phyloP scores from a whole-genome alignment of 1,140 invertebrate species.

The Leptinotarsa undecemlineata region DNA sequence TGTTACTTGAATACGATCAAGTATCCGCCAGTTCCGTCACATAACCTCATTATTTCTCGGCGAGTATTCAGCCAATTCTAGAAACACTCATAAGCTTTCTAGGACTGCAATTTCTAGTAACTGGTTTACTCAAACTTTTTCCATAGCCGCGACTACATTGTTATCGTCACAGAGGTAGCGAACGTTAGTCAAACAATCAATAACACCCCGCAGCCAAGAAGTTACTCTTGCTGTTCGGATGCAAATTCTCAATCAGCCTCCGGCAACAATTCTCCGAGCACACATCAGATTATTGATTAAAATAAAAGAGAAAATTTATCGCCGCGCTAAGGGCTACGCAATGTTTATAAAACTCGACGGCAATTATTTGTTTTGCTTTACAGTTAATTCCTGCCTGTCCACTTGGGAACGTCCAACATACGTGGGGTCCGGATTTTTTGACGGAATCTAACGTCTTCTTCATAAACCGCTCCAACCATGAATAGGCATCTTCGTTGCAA shows the following conservation, averaged over 20 bases:
- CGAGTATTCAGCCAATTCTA: no score
- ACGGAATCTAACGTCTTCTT: background rate
- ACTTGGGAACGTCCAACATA: background rate
- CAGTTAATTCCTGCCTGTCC: background rate
- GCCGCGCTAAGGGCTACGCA: background rate
- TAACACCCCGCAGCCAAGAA: background rate
- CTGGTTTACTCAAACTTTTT: no score
- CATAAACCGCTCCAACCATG: background rate
- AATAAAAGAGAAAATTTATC: constrained; percentile 8
- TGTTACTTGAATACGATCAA: no score
- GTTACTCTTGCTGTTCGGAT: constrained; percentile 4
- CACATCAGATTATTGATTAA: constrained; percentile 4
- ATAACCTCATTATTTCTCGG: no score
- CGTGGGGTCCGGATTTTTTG: background rate
- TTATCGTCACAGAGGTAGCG: background rate
- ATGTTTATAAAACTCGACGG: background rate
- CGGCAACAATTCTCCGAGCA: background rate
- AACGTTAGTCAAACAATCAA: background rate
- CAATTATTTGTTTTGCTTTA: constrained; percentile 6
- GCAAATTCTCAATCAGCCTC: background rate
- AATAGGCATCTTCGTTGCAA: background rate
- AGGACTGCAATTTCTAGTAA: no score
- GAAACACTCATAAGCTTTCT: no score
- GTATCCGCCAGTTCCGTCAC: no score
- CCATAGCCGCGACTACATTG: background rate